Conservation (phyloP, 2,797 vertebrate genomes). For the Thalassophryne amazonica region DNA sequence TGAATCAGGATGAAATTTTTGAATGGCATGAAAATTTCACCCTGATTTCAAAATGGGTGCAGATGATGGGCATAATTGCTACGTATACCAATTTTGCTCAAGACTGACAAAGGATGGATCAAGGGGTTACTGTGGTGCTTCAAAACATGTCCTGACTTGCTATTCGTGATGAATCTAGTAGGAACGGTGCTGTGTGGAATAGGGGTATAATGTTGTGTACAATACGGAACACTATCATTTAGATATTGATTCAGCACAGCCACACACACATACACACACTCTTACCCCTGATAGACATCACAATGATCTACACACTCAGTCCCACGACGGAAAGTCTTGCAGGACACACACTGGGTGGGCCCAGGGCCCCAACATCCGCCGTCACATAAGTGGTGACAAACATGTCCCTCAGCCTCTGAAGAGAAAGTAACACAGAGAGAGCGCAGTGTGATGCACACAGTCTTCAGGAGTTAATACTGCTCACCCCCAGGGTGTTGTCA, state of each 20-base stretch:
- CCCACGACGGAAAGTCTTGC: conserved; percentile 83
- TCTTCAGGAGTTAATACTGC: background rate
- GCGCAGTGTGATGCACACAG: background rate
- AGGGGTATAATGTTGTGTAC: too few relatives aligned
- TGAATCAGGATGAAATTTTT: too few relatives aligned
- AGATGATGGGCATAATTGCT: too few relatives aligned
- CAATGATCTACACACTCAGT: conserved; percentile 90
- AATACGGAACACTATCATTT: conserved; percentile 1
- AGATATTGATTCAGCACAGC: background rate
- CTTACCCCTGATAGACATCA: conserved; percentile 86
- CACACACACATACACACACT: background rate
- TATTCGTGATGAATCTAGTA: too few relatives aligned
- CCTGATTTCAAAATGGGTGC: too few relatives aligned
- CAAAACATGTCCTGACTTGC: too few relatives aligned
- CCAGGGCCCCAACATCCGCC: conserved; percentile 92
- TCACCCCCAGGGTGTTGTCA: background rate
- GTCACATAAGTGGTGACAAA: conserved; percentile 84
- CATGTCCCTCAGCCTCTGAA: conserved; percentile 74
- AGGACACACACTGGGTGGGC: conserved; percentile 86
- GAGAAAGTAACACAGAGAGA: conserved; percentile 18
- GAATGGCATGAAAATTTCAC: too few relatives aligned
- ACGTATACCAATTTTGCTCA: too few relatives aligned
- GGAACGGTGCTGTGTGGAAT: too few relatives aligned
- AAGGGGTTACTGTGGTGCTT: too few relatives aligned
- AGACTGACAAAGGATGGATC: too few relatives aligned